Base-by-base conservation (phyloP, 1,140 invertebrate genomes). In the Camponotus vicinus region DNA sequence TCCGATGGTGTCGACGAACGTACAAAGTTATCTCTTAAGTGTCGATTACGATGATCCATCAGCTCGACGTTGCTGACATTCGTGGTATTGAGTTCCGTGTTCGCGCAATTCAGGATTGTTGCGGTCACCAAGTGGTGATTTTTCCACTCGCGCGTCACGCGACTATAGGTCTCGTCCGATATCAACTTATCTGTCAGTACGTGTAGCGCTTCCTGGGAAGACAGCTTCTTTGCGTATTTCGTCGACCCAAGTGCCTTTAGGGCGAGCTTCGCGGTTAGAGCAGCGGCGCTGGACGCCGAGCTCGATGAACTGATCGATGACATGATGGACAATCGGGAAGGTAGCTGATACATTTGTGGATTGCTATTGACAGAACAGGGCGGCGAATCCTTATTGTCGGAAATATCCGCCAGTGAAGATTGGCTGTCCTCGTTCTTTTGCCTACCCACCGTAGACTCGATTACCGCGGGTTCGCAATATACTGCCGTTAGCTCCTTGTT, bases 371-470 rank as follows among this genome's bases (percentile, higher is more conserved):
- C 92, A 0, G 94, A 95, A 49, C 92, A 90, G 2, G 94, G 94
- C 0, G 94, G 94, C 7, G 52, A 49, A n/a, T 94, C 93, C 67
- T 94, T 93, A 27, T 92, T 93, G 18, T 94, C 94, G n/a, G 94
- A 95, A n/a, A 95, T 94, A 55, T 95, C 94, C 21, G 93, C 94
- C 1, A 95, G 45, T 5, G 86, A 93, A 1, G 91, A 77, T 0
- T 55, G 93, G 0, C 84, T 89, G 40, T 94, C 94, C 6, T 88
- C 91, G 27, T 77, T 90, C 71, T 91, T 92, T 15, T 89, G 80
- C 66, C 89, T 88, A 0, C 55, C 8, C 27, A 64, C n/a, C 11
- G 2, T 59, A 3, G 90, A 42, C 0, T 88, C 73, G 13, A 86
- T 67, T 8, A 13, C 18, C 0, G 67, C 9, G 1, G 87, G 5